Evolutionary conservation across 2,888 invertebrate genomes (phyloP), one percentile per base, ranked within the genome.

Genomic region (Mellilla xanthometata): DNA sequence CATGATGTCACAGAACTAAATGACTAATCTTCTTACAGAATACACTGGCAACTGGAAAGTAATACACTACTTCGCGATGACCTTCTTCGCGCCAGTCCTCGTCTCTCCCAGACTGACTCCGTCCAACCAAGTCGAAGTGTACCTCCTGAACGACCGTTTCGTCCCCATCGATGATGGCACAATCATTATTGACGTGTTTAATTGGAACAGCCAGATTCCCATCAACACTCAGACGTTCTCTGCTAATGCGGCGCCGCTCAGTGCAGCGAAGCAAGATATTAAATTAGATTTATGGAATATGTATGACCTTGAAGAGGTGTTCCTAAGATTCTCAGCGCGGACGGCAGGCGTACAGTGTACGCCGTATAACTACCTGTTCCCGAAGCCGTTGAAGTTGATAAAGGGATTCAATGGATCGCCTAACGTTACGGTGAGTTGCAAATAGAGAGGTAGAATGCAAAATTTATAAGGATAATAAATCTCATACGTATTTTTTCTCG

Each of bases 61-160:
- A 92, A 82, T 97, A 1, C 99, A 99, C 66, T 97, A 99, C 77
- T 97, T 93, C 77, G 96, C 96, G 0, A 92, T 91, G 57, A 91
- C 95, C 1, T 98, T 99, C 72, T 96, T 98, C 72, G 93, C 95
- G 0, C 95, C 95, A 0, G 85, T 95, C 12, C 88, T 95, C 11
- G 91, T 95, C 9, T 93, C 92, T 0, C 92, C 92, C 0, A 87
- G 93, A 26, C 70, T 92, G 8, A 84, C 90, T 6, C 39, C 69
- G 0, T 68, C 83, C 0, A 81, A 91, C 10, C 81, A 91, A 15
- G 76, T 95, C 0, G 86, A 91, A 39, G 79, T 95, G 7, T 93
- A 92, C 35, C 72, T 94, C 0, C 87, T 94, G 7, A 94, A 95
- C 35, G 95, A 95, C 68, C 77, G 88, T 57, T 79, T 92, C 41